These are phyloP conservation scores for Orthonychiurus folsomi DNA, from an alignment of 2,888 invertebrate genomes.

Conservation along the genomic window DNA sequence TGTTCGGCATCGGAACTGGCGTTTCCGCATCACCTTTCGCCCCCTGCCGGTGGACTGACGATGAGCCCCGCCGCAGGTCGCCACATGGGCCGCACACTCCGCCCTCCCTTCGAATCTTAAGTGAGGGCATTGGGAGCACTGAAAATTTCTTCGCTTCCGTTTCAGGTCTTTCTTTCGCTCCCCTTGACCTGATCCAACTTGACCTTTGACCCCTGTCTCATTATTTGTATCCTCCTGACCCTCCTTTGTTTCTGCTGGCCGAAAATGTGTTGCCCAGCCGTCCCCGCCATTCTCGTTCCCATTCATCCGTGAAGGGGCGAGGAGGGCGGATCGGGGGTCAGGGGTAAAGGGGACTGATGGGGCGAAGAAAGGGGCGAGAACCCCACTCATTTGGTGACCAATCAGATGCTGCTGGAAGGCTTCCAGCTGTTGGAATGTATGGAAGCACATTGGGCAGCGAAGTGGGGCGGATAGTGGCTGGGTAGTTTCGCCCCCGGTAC, in stretches of 20 bases:
- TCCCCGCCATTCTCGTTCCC: too few relatives aligned
- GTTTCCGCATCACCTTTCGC: slow-evolving; percentile 14
- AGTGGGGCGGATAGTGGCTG: slow-evolving; percentile 39
- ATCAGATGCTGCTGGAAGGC: slow-evolving; percentile 56
- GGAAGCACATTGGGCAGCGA: slow-evolving; percentile 55
- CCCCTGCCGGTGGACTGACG: slow-evolving; percentile 18
- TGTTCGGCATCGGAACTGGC: slow-evolving; percentile 38
- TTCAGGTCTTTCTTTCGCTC: slow-evolving; percentile 3
- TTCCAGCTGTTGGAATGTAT: slow-evolving; percentile 52
- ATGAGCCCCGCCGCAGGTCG: too few relatives aligned
- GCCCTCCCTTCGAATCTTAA: slow-evolving; percentile 28
- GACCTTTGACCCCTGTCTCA: too few relatives aligned
- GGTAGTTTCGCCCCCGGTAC: slow-evolving; percentile 11
- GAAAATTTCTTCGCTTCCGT: slow-evolving; percentile 21
- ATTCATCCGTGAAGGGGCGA: slow-evolving; percentile 6
- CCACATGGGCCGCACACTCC: slow-evolving; percentile 32
- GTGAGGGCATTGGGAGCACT: slow-evolving; percentile 36
- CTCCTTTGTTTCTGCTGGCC: too few relatives aligned
- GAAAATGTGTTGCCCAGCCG: too few relatives aligned
- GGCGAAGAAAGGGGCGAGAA: slow-evolving; percentile 39
- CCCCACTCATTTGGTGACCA: slow-evolving; percentile 49
- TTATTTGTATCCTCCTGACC: too few relatives aligned
- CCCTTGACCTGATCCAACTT: slow-evolving; percentile 26
- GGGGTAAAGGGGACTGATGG: slow-evolving; percentile 13
- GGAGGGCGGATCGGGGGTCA: slow-evolving; percentile 1